Evolutionary conservation across 1,140 invertebrate genomes (phyloP), one percentile per base, ranked within the genome.

Genomic region (Drosophila triauraria): DNA sequence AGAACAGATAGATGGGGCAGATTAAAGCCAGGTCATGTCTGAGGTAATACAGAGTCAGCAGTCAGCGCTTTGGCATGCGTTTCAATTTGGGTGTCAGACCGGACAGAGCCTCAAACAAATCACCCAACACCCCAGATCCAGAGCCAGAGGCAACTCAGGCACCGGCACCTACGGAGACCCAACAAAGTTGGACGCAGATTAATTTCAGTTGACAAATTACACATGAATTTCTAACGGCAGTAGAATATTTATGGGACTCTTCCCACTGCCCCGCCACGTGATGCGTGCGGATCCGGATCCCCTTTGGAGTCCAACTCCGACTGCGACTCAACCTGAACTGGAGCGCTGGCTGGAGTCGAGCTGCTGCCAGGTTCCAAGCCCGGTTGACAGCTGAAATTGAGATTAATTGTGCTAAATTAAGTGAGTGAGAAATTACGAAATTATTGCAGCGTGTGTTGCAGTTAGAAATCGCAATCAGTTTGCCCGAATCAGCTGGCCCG

Each of bases 401-500:
- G 84, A 87, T 87, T 87, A 87, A 87, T 87, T 87, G 84, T 88
- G 80, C 68, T 84, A 87, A 87, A 87, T 87, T 87, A 87, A 90
- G 84, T 88, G 84, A 87, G 85, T 87, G 84, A 87, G 85, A 87
- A 87, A 87, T 87, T 87, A 87, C 84, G 82, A 87, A 87, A 87
- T 87, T 87, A 87, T 88, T 84, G 80, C 80, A 78, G 50, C 68
- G 67, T 71, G 82, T 78, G 84, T 65, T 83, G 83, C 84, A 84
- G 84, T 88, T 87, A 84, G 77, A 84, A 87, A 80, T 82, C 76
- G 84, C 84, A 87, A 87, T 87, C 85, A 88, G 84, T 84, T 84
- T 72, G 54, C 74, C 74, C 72, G 80, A 77, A 76, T 64, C 82
- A 82, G 68, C 48, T 76, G 57, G 23, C 43, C 40, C 23, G 40